Evolutionary conservation across 2,888 invertebrate genomes (phyloP), one percentile per base, ranked within the genome.

Genomic region (Strigamia maritima): DNA sequence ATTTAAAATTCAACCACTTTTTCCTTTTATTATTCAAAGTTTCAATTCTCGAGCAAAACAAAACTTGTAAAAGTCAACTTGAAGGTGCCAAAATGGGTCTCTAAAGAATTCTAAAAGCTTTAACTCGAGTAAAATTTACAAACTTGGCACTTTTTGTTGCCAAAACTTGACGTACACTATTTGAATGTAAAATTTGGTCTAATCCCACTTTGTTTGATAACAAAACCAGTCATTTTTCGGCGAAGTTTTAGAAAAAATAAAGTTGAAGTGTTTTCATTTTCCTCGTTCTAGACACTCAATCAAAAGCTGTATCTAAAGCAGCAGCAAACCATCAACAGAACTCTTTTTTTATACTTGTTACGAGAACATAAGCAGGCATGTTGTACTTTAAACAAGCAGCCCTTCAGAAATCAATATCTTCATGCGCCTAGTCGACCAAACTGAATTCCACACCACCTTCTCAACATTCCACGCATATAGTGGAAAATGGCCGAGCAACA

Each of bases 381-480:
- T 65, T 65, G 28, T 65, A 28, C 65, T 65, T 65, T 65, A 65
- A 65, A 65, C 65, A 65, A 65, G 65, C 65, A 65, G 65, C 65
- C 24, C 65, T 65, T 65, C 26, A 65, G 65, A 28, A 65, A 65
- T 65, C 65, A 65, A 65, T 65, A 65, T 65, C 65, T 65, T 65
- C 65, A 65, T 65, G 65, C 65, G 65, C 65, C 65, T 65, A 65
- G 26, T 65, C 65, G 65, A 28, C 65, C 65, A 65, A 65, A 65
- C 65, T 65, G 65, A 65, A 65, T 65, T 65, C 65, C 65, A 65
- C 65, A 65, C 65, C 65, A 26, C 65, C 65, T 65, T 65, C 65
- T 65, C 65, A 14, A 26, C 65, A 65, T 65, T 65, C 65, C 65
- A 26, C 10, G 24, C 65, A 65, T 24, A 65, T 26, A 28, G 65